These are phyloP conservation scores for Pipistrellus pygmaeus DNA, from an alignment of 2,797 vertebrate genomes.

Conservation along the genomic window DNA sequence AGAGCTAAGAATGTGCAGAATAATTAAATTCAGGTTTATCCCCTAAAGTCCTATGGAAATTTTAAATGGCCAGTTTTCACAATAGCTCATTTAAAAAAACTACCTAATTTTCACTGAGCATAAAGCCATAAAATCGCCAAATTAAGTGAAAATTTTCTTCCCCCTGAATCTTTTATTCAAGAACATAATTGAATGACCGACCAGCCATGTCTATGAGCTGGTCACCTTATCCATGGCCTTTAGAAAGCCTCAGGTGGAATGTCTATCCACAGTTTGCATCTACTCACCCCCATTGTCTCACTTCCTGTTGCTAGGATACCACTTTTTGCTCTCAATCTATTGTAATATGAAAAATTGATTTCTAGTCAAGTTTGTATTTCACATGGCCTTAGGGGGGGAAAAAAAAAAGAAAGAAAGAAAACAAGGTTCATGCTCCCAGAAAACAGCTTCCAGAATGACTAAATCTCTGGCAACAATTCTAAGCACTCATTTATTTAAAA, in stretches of 20 bases:
- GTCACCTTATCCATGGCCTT: not conserved
- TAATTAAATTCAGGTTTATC: slow-evolving; percentile 4
- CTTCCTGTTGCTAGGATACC: slow-evolving; percentile 76
- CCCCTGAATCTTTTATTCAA: slow-evolving; percentile 14
- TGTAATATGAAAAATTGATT: slow-evolving; percentile 72
- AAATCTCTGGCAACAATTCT: not conserved
- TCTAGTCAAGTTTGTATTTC: slow-evolving; percentile 66
- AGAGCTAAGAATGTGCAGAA: not conserved
- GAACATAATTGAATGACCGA: slow-evolving; percentile 44
- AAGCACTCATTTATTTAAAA: slow-evolving; percentile 55
- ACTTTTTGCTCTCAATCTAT: not conserved
- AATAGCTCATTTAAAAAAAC: slow-evolving; percentile 43
- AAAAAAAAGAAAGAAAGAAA: not conserved
- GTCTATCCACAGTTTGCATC: not conserved
- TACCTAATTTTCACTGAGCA: not conserved
- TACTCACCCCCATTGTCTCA: slow-evolving; percentile 5
- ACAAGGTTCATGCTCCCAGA: not conserved
- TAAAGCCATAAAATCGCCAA: slow-evolving; percentile 53
- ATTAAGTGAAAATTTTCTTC: slow-evolving; percentile 42
- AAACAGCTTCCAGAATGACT: slow-evolving; percentile 41
- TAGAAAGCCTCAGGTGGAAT: not conserved
- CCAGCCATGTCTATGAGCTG: not conserved
- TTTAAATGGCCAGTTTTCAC: slow-evolving; percentile 20
- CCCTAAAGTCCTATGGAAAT: not conserved
- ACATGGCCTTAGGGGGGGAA: slow-evolving; percentile 38